phyloP scores from a whole-genome alignment of 2,888 invertebrate species.

The Meganola albula region DNA sequence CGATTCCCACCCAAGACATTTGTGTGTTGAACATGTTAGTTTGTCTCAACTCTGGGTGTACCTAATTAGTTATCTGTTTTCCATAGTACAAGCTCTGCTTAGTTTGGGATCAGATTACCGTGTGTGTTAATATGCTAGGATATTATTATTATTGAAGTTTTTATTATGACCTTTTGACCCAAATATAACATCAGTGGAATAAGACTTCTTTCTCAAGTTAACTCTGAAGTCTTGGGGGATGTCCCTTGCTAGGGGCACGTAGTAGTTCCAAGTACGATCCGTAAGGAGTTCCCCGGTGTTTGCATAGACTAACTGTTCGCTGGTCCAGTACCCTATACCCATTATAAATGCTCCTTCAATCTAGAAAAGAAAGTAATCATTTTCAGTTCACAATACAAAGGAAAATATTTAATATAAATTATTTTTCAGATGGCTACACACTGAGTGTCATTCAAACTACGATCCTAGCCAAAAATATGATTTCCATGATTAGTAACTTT shows the following conservation, averaged over 20 bases:
- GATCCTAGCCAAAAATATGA: no score
- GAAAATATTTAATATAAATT: background rate
- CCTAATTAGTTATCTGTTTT: background rate
- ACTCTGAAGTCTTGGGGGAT: conserved; percentile 86
- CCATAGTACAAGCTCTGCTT: background rate
- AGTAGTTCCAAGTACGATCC: conserved; percentile 87
- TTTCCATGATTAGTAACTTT: no score
- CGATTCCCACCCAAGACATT: background rate
- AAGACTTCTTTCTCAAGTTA: conserved; percentile 79
- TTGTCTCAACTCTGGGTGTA: background rate
- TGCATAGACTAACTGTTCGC: conserved; percentile 82
- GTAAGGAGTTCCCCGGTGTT: conserved; percentile 82
- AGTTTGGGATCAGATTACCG: background rate
- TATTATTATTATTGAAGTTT: conserved; percentile 48
- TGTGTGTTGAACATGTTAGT: background rate
- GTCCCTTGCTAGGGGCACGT: conserved; percentile 84
- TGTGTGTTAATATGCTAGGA: no score
- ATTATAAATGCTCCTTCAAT: conserved; percentile 87
- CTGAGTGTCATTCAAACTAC: no score
- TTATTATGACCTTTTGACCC: conserved; percentile 83
- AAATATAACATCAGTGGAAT: conserved; percentile 78
- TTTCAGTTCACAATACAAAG: no score
- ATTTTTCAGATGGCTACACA: no score
- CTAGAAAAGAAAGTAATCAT: no score
- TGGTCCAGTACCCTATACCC: conserved; percentile 85